These are phyloP conservation scores for Harpagifer antarcticus DNA, from an alignment of 2,797 vertebrate species.

Conservation along the genomic window DNA sequence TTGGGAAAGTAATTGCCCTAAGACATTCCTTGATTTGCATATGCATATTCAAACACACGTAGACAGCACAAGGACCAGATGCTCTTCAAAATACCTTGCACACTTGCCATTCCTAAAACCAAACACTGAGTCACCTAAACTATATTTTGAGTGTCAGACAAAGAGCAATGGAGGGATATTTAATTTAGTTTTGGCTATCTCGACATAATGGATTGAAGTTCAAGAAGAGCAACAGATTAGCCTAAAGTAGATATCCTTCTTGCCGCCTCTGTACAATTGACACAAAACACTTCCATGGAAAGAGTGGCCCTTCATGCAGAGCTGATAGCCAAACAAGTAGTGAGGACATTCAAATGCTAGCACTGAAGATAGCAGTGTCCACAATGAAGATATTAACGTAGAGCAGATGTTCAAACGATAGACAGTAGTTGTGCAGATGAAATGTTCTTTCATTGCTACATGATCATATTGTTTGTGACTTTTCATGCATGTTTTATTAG, in stretches of 20 bases:
- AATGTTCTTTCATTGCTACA: conserved; percentile 23
- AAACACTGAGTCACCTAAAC: conserved; percentile 7
- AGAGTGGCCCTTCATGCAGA: conserved; percentile 31
- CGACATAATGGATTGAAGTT: not conserved
- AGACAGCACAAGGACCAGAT: conserved; percentile 39
- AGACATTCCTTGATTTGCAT: conserved; percentile 42
- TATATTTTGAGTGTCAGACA: conserved; percentile 31
- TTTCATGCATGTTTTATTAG: conserved; percentile 19
- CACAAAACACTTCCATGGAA: conserved; percentile 29
- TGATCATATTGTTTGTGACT: conserved; percentile 10
- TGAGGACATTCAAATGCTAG: conserved; percentile 22
- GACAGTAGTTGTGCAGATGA: not conserved
- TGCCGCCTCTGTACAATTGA: conserved; percentile 24
- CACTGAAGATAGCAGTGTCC: conserved; percentile 3
- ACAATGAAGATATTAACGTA: conserved; percentile 17
- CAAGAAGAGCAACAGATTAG: conserved; percentile 18
- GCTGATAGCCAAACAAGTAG: conserved; percentile 27
- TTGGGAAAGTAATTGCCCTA: conserved; percentile 31
- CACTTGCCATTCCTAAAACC: conserved; percentile 22
- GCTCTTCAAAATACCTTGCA: conserved; percentile 17
- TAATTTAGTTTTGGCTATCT: conserved; percentile 25
- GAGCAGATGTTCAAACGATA: conserved; percentile 9
- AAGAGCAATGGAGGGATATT: conserved; percentile 22
- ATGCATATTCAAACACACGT: conserved; percentile 29
- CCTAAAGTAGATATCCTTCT: conserved; percentile 36